Base-by-base conservation (phyloP, 2,888 invertebrate species). In the Anthoptus insignis region DNA sequence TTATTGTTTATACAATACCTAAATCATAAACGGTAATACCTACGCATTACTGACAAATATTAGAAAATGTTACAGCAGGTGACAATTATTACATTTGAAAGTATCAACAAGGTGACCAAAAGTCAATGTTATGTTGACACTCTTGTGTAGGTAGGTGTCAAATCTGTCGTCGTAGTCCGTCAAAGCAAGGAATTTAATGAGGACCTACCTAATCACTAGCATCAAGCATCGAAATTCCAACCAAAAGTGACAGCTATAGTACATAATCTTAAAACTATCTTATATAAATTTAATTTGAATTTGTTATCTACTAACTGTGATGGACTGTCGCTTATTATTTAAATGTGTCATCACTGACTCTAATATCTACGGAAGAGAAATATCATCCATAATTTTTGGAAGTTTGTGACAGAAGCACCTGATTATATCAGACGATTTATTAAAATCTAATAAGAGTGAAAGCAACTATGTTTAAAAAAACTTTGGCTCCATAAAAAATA, bases 271-370 rank as follows among this genome's bases (percentile, higher is more conserved):
- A 63, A 16, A 56, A 45, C 56, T 47, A 63, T 73, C 53, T 68
- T 70, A 70, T 73, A 65, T 68, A n/a, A n/a, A 71, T 72, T 79
- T 78, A 80, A 79, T 80, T 78, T 74, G 77, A 72, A 74, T 58
- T 58, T 76, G 76, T 79, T 81, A 79, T 72, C 71, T 82, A 79
- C 39, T 79, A 81, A 84, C 66, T 85, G 85, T 86, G 83, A 86
- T 86, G 86, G 81, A 85, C 83, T 83, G 78, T 79, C 76, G 73
- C 70, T 79, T 82, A 74, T 75, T 76, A 66, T 71, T 74, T 70
- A 68, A 66, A 76, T 68, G 80, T 82, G 81, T 77, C 78, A 76
- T 78, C 81, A 79, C 67, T 80, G 79, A 79, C 80, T 81, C 66
- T 75, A 79, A 66, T 67, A 71, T 75, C 54, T 37, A 73, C 69